phyloP scores from a whole-genome alignment of 2,113 vertebrate genomes.

The Dicrurus megarhynchus region DNA sequence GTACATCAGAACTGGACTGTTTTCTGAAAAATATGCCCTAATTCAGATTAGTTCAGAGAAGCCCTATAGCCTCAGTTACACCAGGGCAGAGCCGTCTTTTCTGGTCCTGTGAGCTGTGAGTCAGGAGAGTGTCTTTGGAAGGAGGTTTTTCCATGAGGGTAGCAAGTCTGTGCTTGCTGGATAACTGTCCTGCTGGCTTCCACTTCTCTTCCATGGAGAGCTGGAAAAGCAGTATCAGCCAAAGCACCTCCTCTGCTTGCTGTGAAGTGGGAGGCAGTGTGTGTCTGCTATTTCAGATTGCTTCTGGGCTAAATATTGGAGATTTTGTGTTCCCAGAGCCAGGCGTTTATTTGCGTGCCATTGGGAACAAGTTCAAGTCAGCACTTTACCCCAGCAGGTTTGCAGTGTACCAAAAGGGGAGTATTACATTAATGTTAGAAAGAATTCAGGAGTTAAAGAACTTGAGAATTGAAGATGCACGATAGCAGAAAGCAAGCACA shows the following conservation, averaged over 20 bases:
- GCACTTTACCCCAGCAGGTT: not conserved
- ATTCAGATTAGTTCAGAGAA: not conserved
- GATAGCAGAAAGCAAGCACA: not conserved
- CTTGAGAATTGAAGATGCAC: not conserved
- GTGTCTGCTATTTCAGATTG: not conserved
- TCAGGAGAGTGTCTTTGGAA: not conserved
- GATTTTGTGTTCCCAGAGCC: not conserved
- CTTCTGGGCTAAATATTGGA: not conserved
- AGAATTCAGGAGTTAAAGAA: not conserved
- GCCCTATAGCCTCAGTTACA: not conserved
- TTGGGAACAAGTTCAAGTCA: not conserved
- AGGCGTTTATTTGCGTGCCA: not conserved
- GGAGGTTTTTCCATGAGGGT: not conserved
- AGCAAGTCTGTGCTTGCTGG: not conserved
- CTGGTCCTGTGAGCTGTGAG: not conserved
- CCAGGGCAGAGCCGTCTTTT: not conserved
- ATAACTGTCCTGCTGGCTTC: not conserved
- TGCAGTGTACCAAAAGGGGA: not conserved
- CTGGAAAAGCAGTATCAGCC: not conserved
- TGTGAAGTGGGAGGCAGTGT: not conserved
- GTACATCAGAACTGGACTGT: not conserved
- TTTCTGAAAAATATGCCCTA: not conserved
- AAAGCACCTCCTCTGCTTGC: not conserved
- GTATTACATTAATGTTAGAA: not conserved
- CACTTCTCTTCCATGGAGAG: not conserved